Base-by-base conservation (phyloP, 2,113 vertebrate genomes). In the Crypturellus undulatus region DNA sequence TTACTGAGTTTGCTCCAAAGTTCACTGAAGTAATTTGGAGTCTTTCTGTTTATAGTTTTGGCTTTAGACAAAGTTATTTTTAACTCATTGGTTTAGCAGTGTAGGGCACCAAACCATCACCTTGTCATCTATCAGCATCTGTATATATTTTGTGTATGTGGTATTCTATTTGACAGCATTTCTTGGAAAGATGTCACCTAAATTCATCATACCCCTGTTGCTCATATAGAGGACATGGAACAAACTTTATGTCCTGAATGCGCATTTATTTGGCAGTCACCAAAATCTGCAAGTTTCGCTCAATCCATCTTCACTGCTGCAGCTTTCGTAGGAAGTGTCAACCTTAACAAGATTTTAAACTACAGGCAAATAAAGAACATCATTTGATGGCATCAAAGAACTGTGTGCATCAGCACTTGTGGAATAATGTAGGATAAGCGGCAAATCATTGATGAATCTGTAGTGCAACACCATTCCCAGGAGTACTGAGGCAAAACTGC, bases 401-500 rank as follows among this genome's bases (percentile, higher is more conserved):
- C 92, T 90, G 89, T 96, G 94, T 95, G 94, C 84, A 92, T 97
- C 96, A 97, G 97, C 97, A 96, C 86, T 96, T 94, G 81, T 51
- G 80, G 72, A 77, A 95, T 96, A 96, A 92, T 85, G 80, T 68
- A 83, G 77, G 28, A 25, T 93, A 92, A 93, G 84, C 81, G 94
- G 91, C 80, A 94, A 95, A 93, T 93, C 94, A 94, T 93, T 94
- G 82, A 95, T 96, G 90, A 87, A 94, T 91, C 84, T 93, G 80
- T 84, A 95, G 77, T 72, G 60, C 68, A 93, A 79, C 60, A 83
- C 36, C 79, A 91, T 45, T 73, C 77, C 86, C 93, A 85, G 63
- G 80, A 94, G 89, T 43, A 34, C 63, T 79, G 63, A 60, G 75
- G 77, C 88, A 84, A 93, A 92, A 93, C 75, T 93, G 64, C 92